Conservation (phyloP, 2,888 invertebrate genomes). For the Hypena proboscidalis region DNA sequence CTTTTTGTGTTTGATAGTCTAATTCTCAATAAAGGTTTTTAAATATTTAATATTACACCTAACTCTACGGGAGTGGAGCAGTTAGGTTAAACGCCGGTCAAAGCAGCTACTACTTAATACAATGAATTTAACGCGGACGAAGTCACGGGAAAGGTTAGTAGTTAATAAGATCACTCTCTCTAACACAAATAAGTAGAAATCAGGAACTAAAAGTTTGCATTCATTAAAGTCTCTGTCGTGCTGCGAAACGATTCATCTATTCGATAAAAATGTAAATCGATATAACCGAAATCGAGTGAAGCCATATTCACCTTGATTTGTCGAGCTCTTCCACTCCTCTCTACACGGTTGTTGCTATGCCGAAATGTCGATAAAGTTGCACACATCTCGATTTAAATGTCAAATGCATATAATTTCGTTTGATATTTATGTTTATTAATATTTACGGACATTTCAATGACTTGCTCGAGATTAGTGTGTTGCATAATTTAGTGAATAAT, state of each 20-base stretch:
- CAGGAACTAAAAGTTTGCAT: neutral
- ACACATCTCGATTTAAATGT: neutral
- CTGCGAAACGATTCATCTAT: conserved; percentile 5
- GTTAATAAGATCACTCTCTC: no score
- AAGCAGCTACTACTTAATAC: no score
- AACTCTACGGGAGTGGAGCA: no score
- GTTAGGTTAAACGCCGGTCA: no score
- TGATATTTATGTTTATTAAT: neutral
- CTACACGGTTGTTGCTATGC: neutral
- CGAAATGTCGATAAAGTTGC: neutral
- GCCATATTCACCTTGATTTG: conserved; percentile 1
- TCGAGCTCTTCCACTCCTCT: neutral
- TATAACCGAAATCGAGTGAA: neutral
- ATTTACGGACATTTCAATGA: conserved; percentile 1
- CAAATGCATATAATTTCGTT: neutral
- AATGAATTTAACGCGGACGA: no score
- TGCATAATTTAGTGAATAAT: no score
- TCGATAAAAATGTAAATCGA: conserved; percentile 14
- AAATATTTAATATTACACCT: no score
- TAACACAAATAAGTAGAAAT: no score
- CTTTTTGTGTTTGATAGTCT: no score
- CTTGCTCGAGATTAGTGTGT: no score
- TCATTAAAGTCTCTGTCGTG: neutral
- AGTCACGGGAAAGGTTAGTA: no score
- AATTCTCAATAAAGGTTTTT: no score